Conservation (phyloP, 2,113 vertebrate species). For the Phyllostomus hastatus region DNA sequence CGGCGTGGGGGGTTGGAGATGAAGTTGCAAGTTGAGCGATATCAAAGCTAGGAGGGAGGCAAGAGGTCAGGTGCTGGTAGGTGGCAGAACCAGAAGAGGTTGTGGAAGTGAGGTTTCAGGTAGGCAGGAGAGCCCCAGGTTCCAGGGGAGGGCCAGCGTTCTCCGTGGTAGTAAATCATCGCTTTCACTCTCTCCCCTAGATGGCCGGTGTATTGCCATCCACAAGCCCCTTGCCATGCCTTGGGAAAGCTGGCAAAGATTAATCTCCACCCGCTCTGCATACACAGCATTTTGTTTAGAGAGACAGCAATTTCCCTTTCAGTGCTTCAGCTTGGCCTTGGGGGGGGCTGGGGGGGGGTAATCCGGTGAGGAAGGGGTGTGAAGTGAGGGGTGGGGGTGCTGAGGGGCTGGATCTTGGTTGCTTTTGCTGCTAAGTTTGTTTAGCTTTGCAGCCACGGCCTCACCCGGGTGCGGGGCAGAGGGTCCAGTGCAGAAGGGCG, state of each 20-base stretch:
- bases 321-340: slow-evolving; percentile 71
- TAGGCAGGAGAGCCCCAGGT: slow-evolving; percentile 56
- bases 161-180: slow-evolving; percentile 55
- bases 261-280: slow-evolving; percentile 73
- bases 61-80: slow-evolving; percentile 31
- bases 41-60: slow-evolving; percentile 36
- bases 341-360: not conserved
- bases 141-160: slow-evolving; percentile 52
- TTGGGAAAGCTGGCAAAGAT: slow-evolving; percentile 70
- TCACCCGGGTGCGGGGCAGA: not conserved
- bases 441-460: slow-evolving; percentile 27
- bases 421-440: slow-evolving; percentile 17
- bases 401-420: not conserved
- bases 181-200: slow-evolving; percentile 19
- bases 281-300: slow-evolving; percentile 73
- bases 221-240: slow-evolving; percentile 57
- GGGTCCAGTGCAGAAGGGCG: not conserved
- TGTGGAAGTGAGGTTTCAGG: slow-evolving; percentile 28
- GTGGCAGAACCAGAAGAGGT: slow-evolving; percentile 36
- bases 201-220: slow-evolving; percentile 59
- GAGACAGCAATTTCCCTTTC: slow-evolving; percentile 72
- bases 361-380: not conserved
- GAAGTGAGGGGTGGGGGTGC: too few species aligned
- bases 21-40: not conserved
- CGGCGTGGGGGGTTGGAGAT: not conserved